Base-by-base conservation (phyloP, 2,888 invertebrate genomes). In the Drosophila subsilvestris region DNA sequence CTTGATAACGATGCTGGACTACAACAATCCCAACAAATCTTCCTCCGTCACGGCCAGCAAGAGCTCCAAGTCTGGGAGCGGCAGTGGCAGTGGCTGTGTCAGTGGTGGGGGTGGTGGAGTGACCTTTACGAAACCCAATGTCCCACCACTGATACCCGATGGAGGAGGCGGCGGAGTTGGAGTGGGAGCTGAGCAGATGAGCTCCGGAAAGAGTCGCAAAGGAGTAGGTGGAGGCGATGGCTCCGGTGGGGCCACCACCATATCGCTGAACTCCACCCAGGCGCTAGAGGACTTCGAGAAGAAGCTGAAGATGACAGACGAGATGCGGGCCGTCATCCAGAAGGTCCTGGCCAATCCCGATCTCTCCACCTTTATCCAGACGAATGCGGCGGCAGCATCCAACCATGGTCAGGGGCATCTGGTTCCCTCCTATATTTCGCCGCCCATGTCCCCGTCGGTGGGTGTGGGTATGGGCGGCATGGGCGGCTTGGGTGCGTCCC, bases 251-350 rank as follows among this genome's bases (percentile, higher is more conserved):
- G 81, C 81, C 7, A 79, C 82, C 17, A 88, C 90, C 10, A 89
- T 89, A 58, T 85, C 89, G 6, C 71, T 90, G 4, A 90, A 90
- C 54, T 90, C 91, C 0, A 80, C 89, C 2, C 81, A 89, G 25
- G 89, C 90, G 1, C 70, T 91, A 25, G 89, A 90, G 61, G 91
- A 91, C 67, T 90, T 91, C 32, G 91, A 91, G 63, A 90, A 90
- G 75, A 91, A 90, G 67, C 91, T 89, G 63, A 91, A 91, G 80
- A 91, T 91, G 91, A 90, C 91, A 5, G 91, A 91, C 59, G 91
- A 91, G 80, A 91, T 91, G 91, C 89, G 90, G 29, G 91, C 91
- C 10, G 91, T 91, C n/a, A 91, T 91, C 42, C 91, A 91, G 53
- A 91, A 91, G 62, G 91, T 91, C 20, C 73, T 91, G 27, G 87